These are phyloP conservation scores for Ephydatia muelleri DNA, from an alignment of 37 sponge, comb jelly and placozoan genomes.

Conservation along the genomic window DNA sequence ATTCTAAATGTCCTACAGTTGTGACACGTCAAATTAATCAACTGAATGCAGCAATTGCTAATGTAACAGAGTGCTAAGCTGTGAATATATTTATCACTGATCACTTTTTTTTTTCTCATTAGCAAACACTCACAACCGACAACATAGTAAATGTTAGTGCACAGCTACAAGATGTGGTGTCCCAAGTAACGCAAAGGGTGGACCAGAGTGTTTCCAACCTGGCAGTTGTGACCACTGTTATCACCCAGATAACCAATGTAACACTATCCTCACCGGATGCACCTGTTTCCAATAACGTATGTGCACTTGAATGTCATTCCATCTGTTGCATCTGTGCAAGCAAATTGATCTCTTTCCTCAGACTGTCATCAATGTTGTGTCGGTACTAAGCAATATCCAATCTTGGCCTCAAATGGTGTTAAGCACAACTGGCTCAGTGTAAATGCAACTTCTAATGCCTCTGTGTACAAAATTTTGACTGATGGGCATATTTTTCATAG, in stretches of 20 bases:
- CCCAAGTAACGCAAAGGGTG: background rate
- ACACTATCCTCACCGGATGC: background rate
- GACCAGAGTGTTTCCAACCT: background rate
- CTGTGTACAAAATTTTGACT: background rate
- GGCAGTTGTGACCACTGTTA: background rate
- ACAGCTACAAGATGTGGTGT: background rate
- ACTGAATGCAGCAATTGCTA: background rate
- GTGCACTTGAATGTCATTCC: background rate
- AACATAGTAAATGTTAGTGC: background rate
- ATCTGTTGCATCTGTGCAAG: background rate
- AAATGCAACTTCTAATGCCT: background rate
- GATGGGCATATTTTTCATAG: background rate
- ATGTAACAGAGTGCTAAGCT: background rate
- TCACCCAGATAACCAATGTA: background rate
- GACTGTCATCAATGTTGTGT: background rate
- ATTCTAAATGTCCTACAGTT: constrained; percentile 14
- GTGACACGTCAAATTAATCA: background rate
- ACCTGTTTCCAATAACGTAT: background rate
- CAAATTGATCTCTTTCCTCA: background rate
- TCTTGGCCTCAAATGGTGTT: background rate
- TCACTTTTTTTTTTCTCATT: background rate
- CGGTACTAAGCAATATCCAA: background rate
- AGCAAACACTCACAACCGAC: background rate
- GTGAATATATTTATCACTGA: too few species aligned
- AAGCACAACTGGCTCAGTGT: background rate